A percentile compares a stretch with the other conserved stretches of the same genome.
These are phyloP conservation scores for Coryphaenoides rupestris DNA, from an alignment of 2,113 vertebrate species.

Conservation along the genomic window DNA sequence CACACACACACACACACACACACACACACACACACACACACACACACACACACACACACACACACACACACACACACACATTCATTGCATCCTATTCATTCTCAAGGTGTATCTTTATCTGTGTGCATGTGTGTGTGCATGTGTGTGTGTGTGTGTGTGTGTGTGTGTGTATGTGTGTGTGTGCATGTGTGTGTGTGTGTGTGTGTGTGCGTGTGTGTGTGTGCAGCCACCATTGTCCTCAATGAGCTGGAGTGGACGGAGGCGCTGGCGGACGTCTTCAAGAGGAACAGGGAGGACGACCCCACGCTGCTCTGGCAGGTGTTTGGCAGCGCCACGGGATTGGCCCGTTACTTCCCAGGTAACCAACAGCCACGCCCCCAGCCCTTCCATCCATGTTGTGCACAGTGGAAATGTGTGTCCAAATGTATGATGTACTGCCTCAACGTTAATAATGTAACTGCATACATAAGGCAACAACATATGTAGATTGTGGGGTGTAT, in stretches of 20 bases:
- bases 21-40: constrained; percentile 4
- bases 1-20: constrained; percentile 10
- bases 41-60: not conserved
- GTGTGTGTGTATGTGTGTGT: too few species aligned
- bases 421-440: too few species aligned
- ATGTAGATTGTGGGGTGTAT: too few species aligned
- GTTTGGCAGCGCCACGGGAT: constrained; percentile 94
- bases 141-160: too few species aligned
- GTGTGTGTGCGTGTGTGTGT: constrained; percentile 16
- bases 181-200: too few species aligned
- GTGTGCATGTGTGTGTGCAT: too few species aligned
- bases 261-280: constrained; percentile 88
- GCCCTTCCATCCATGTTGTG: too few species aligned
- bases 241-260: constrained; percentile 97
- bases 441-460: too few species aligned
- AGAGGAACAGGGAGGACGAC: constrained; percentile 89
- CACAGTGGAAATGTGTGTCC: too few species aligned
- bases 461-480: too few species aligned
- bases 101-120: not conserved
- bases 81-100: not conserved
- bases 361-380: constrained; percentile 33
- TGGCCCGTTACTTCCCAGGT: constrained; percentile 97
- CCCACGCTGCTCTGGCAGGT: constrained; percentile 95
- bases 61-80: constrained; percentile 4
- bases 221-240: constrained; percentile 87